Percentiles rank a stretch among this genome's conserved stretches.
Conservation (phyloP, 2,113 vertebrate genomes). For the Laticauda colubrina region DNA sequence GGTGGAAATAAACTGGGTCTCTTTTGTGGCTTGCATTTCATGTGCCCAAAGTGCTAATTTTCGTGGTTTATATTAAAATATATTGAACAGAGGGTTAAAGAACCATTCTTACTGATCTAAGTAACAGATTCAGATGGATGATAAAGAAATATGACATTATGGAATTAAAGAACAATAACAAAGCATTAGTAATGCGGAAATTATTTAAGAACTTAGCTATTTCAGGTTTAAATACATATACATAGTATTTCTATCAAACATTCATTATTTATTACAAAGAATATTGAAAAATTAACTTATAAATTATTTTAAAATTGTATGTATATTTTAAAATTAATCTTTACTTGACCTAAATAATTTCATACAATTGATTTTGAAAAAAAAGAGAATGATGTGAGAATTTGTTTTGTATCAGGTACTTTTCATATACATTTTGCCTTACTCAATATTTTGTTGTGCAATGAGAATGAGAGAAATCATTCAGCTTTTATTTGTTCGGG, state of each 20-base stretch:
- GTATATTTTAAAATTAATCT: not conserved
- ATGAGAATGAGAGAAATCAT: constrained; percentile 4
- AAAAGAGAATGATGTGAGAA: not conserved
- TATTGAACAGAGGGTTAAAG: not conserved
- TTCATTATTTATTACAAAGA: not conserved
- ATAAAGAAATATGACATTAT: not conserved
- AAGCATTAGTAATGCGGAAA: not conserved
- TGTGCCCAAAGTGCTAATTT: constrained; percentile 39
- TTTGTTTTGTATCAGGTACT: not conserved
- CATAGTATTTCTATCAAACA: not conserved
- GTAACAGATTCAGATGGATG: constrained; percentile 21
- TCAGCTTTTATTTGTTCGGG: not conserved
- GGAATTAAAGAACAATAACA: constrained; percentile 22
- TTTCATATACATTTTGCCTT: not conserved
- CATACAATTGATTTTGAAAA: not conserved
- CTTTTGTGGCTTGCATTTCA: constrained; percentile 25
- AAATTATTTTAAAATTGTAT: constrained; percentile 8
- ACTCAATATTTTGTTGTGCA: not conserved
- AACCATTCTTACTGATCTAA: constrained; percentile 37
- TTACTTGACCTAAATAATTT: constrained; percentile 2
- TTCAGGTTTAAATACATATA: constrained; percentile 12
- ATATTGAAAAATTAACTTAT: not conserved
- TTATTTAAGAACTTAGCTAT: not conserved
- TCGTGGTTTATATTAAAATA: constrained; percentile 9
- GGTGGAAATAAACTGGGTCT: constrained; percentile 40